Evolutionary conservation across 1,140 invertebrate genomes (phyloP).

Genomic region (Eumeta japonica): DNA sequence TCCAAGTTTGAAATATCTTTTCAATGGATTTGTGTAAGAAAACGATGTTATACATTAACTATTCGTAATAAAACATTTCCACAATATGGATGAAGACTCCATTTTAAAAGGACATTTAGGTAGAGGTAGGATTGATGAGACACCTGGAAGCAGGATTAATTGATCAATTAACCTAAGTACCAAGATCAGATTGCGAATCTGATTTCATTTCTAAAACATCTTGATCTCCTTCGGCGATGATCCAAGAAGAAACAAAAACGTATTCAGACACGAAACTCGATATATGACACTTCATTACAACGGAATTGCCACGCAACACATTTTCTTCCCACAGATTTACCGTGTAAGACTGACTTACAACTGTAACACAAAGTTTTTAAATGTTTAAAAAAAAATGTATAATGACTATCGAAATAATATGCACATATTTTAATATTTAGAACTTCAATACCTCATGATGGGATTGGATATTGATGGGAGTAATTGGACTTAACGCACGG

Average conservation of each 20-base stretch:
- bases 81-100: no score
- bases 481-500: neutral
- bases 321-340: conserved; percentile 89
- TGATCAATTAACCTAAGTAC: no score
- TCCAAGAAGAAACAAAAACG: conserved; percentile 80
- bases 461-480: no score
- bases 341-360: conserved; percentile 84
- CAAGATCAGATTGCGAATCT: conserved; percentile 32
- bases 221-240: conserved; percentile 59
- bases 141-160: no score
- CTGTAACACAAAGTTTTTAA: no score
- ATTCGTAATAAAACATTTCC: no score
- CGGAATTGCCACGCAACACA: conserved; percentile 83
- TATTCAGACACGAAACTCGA: conserved; percentile 90
- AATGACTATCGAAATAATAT: no score
- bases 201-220: conserved; percentile 53
- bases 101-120: no score
- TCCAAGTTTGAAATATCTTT: neutral
- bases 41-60: conserved; percentile 6
- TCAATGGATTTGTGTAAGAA: no score
- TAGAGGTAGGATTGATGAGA: no score
- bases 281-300: conserved; percentile 88
- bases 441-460: no score
- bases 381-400: neutral
- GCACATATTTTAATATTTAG: no score